A percentile compares a stretch with the other conserved stretches of the same genome.
Conservation (phyloP, 2,888 invertebrate genomes). For the Tethea ocularis region DNA sequence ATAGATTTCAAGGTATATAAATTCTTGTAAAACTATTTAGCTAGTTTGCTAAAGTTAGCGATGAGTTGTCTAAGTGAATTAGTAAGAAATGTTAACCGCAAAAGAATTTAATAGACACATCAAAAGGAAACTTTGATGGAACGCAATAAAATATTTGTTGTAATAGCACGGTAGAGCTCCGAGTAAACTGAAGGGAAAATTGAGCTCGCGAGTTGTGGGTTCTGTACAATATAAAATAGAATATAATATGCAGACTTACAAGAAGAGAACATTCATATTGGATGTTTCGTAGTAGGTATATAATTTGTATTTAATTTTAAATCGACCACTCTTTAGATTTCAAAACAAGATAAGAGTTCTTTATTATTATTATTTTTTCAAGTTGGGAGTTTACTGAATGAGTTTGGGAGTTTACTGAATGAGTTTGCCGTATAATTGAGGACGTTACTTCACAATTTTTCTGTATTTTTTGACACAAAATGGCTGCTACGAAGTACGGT, state of each 20-base stretch:
- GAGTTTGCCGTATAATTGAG: too few relatives aligned
- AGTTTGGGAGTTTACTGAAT: too few relatives aligned
- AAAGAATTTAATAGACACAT: slow-evolving; percentile 68
- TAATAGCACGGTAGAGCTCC: slow-evolving; percentile 38
- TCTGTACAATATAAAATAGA: background rate
- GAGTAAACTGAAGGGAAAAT: slow-evolving; percentile 33
- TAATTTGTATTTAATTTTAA: too few relatives aligned
- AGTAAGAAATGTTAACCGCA: slow-evolving; percentile 39
- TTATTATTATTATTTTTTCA: too few relatives aligned
- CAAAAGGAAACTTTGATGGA: slow-evolving; percentile 52
- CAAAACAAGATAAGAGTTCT: too few relatives aligned
- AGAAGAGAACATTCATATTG: too few relatives aligned
- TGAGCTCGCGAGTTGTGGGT: background rate
- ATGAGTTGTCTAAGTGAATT: slow-evolving; percentile 13
- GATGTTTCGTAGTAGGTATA: too few relatives aligned
- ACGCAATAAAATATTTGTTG: slow-evolving; percentile 52
- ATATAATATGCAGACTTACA: background rate
- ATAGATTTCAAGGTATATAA: slow-evolving; percentile 33
- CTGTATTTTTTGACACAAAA: slow-evolving; percentile 56
- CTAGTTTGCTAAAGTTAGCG: slow-evolving; percentile 6
- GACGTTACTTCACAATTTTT: too few relatives aligned
- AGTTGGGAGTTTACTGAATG: too few relatives aligned
- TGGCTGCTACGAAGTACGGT: slow-evolving; percentile 58
- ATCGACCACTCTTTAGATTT: too few relatives aligned
- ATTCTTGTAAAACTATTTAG: slow-evolving; percentile 1